Evolutionary conservation across 2,888 invertebrate species (phyloP), one percentile per base, ranked within the genome.

Genomic region (Folsomia manolachei): DNA sequence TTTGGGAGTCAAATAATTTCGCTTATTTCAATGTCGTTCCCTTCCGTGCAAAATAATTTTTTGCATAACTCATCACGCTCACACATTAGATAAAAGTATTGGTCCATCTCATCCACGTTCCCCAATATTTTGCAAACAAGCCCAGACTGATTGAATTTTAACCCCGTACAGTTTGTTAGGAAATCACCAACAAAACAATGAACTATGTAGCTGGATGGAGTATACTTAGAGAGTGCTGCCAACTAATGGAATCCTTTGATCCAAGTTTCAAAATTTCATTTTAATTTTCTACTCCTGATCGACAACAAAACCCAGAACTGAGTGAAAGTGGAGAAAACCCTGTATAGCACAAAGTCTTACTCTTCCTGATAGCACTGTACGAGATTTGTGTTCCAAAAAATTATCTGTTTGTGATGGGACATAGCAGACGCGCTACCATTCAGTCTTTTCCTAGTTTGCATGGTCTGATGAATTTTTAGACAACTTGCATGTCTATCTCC

Each of bases 181-280:
- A n/a, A n/a, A n/a, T n/a, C n/a, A 14, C 39, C 7, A 39, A 39
- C 39, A 39, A 39, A 39, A 39, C 39, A 39, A 39, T 39, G 7
- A 14, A 39, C 7, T 39, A 14, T 39, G 14, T 39, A n/a, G n/a
- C n/a, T n/a, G n/a, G n/a, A n/a, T n/a, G n/a, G n/a, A n/a, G n/a
- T n/a, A n/a, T n/a, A n/a, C n/a, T n/a, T n/a, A 39, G 39, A 39
- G 39, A 39, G 39, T 9, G 39, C 14, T 39, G 39, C 39, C 39
- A 39, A 39, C 39, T 39, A 39, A 9, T 64, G 64, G 27, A 27
- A 64, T 64, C 27, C 27, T 64, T 64, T 64, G 64, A 64, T 64
- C 64, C 21, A 7, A 14, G 39, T 4, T 14, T 64, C 27, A 27
- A 64, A 64, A 64, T 64, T 64, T 64, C 64, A 64, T 64, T 64